These are phyloP conservation scores for Stercorarius parasiticus DNA, from an alignment of 2,113 vertebrate genomes.

Conservation along the genomic window DNA sequence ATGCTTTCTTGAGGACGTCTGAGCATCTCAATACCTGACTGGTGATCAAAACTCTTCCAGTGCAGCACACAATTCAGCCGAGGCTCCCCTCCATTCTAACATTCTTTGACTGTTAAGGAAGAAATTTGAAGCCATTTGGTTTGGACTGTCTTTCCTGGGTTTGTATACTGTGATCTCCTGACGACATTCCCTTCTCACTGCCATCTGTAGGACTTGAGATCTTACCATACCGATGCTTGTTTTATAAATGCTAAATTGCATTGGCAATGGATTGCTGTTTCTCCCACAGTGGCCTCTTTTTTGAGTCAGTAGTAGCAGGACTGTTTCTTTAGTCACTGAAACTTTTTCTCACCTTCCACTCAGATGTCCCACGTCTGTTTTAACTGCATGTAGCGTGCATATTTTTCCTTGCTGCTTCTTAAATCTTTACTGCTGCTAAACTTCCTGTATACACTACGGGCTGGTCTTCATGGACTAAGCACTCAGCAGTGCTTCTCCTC, in stretches of 20 bases:
- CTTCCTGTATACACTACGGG: background rate
- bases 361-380: background rate
- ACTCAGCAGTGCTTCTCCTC: background rate
- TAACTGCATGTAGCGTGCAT: background rate
- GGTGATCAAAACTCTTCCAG: background rate
- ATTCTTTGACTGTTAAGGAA: background rate
- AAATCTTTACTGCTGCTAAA: background rate
- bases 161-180: background rate
- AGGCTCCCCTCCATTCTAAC: background rate
- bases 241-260: background rate
- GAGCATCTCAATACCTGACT: background rate
- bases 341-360: background rate
- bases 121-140: background rate
- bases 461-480: background rate
- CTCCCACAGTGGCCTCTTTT: background rate
- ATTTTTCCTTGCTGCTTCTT: background rate
- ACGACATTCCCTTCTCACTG: background rate
- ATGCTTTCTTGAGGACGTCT: rapidly evolving
- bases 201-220: background rate
- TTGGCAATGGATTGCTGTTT: background rate
- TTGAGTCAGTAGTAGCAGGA: background rate
- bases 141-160: background rate
- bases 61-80: background rate
- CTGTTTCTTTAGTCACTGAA: background rate
- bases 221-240: background rate